phyloP scores from a whole-genome alignment of 2,113 vertebrate genomes.

The Clarias batrachus region DNA sequence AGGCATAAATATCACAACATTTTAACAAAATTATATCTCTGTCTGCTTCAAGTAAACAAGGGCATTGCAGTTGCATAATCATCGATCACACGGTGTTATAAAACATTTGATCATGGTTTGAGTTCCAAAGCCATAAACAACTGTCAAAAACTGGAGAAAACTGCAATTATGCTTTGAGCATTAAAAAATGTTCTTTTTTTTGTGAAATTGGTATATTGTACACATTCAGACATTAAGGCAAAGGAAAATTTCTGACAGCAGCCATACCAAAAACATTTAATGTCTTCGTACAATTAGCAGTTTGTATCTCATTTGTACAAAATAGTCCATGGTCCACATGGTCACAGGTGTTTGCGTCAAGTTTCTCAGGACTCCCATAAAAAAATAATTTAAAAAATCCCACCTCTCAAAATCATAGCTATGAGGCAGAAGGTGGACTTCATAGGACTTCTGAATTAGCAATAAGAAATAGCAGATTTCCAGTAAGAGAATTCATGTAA shows the following conservation, averaged over 20 bases:
- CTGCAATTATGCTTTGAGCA: constrained; percentile 34
- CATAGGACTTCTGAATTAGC: no score
- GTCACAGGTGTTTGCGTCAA: not conserved
- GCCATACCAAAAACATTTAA: not conserved
- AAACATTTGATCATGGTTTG: not conserved
- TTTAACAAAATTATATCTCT: not conserved
- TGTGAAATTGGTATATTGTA: constrained; percentile 26
- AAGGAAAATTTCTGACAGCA: not conserved
- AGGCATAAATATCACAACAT: constrained; percentile 26
- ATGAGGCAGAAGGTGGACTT: no score
- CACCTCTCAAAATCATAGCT: not conserved
- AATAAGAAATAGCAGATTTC: not conserved
- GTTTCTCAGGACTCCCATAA: not conserved
- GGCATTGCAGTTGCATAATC: not conserved
- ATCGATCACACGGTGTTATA: not conserved
- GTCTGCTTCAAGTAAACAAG: not conserved
- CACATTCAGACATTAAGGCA: constrained; percentile 17
- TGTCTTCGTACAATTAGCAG: not conserved
- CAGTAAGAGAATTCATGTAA: not conserved
- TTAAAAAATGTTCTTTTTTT: constrained; percentile 6
- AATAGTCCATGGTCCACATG: not conserved
- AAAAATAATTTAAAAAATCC: not conserved
- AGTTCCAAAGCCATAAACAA: constrained; percentile 48
- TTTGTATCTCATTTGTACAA: not conserved
- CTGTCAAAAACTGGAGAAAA: constrained; percentile 28